These are phyloP conservation scores for Piscicola geometra DNA, from an alignment of 2,888 invertebrate species.

Conservation along the genomic window DNA sequence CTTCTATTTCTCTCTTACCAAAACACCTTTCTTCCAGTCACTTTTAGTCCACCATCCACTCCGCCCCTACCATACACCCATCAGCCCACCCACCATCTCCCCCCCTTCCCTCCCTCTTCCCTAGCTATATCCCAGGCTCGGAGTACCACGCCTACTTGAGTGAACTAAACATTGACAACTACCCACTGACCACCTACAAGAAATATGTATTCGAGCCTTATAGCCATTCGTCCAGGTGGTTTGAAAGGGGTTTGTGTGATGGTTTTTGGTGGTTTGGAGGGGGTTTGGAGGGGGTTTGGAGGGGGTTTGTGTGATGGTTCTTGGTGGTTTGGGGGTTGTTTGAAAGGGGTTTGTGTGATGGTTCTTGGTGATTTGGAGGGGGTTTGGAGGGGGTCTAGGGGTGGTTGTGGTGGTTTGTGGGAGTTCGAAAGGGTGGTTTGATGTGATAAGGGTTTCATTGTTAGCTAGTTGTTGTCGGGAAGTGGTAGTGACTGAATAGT, in stretches of 20 bases:
- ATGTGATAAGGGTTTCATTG: no score
- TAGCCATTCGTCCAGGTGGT: constrained; percentile 2
- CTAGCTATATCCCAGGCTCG: constrained; percentile 39
- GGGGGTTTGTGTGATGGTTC: not conserved
- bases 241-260: not conserved
- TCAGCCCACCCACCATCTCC: no score
- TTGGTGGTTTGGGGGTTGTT: not conserved
- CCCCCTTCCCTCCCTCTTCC: no score
- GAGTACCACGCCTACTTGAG: constrained; percentile 29
- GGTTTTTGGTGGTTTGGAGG: not conserved
- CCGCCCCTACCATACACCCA: no score
- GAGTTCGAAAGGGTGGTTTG: no score
- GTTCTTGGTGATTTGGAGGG: not conserved
- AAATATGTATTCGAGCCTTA: constrained; percentile 37
- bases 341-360: not conserved
- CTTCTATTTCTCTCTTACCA: no score
- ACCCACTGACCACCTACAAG: constrained; percentile 16
- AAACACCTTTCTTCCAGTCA: no score
- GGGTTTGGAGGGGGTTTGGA: not conserved
- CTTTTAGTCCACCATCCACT: no score
- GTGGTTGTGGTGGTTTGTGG: no score
- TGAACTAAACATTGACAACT: constrained; percentile 26
- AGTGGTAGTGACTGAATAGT: no score
- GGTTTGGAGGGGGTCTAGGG: not conserved
- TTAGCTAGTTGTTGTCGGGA: no score